Conservation (phyloP, 92 coral and sea anemone genomes). For the Palythoa grandiflora region DNA sequence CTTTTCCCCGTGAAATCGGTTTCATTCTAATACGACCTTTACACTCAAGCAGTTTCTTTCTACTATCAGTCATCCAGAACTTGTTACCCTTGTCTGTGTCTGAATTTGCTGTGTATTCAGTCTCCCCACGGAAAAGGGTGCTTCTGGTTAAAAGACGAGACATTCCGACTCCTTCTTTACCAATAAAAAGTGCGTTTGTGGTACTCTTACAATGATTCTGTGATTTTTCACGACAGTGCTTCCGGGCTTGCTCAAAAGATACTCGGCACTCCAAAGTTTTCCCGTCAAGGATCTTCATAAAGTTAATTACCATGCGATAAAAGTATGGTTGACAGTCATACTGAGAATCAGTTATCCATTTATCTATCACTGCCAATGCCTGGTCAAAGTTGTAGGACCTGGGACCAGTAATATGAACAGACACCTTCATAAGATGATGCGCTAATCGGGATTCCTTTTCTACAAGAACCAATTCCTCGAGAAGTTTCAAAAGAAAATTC, state of each 20-base stretch:
- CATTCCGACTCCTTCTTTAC: conserved; percentile 84
- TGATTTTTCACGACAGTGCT: conserved; percentile 70
- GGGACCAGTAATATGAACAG: conserved; percentile 68
- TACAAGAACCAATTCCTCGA: conserved; percentile 70
- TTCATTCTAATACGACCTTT: conserved; percentile 75
- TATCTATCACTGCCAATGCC: conserved; percentile 70
- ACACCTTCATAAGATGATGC: conserved; percentile 74
- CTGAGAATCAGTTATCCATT: conserved; percentile 61
- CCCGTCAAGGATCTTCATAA: conserved; percentile 81
- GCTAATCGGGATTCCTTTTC: conserved; percentile 62
- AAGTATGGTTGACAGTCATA: conserved; percentile 73
- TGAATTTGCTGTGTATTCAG: conserved; percentile 53
- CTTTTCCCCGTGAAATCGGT: conserved; percentile 50
- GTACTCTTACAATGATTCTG: conserved; percentile 72
- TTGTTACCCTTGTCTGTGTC: conserved; percentile 53
- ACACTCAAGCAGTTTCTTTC: conserved; percentile 85
- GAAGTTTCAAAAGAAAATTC: conserved; percentile 62
- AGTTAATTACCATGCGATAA: conserved; percentile 79
- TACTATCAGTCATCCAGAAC: conserved; percentile 65
- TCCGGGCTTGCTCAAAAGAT: conserved; percentile 50
- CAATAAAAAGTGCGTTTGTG: conserved; percentile 63
- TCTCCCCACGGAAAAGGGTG: conserved; percentile 73
- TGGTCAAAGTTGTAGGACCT: conserved; percentile 74
- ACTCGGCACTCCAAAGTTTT: conserved; percentile 46
- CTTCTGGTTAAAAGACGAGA: conserved; percentile 72